A percentile compares a stretch with the other conserved stretches of the same genome.
Evolutionary conservation across 2,797 vertebrate genomes (phyloP).

Genomic region (Octomys mimax): DNA sequence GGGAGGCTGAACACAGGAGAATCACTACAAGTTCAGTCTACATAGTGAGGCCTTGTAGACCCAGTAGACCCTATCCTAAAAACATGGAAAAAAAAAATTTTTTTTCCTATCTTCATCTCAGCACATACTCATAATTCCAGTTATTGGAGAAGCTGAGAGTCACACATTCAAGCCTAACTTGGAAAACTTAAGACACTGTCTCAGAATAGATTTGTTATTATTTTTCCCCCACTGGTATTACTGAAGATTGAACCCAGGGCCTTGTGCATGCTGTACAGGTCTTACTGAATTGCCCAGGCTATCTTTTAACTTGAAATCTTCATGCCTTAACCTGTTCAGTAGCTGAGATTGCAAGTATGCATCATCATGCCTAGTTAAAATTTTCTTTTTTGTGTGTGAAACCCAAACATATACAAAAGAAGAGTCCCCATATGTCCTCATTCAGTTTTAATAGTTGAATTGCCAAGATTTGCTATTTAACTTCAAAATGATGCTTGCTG

Average conservation of each 20-base stretch:
- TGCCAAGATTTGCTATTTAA: constrained; percentile 33
- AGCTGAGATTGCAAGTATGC: neutral
- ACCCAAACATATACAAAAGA: constrained; percentile 30
- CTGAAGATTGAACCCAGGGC: neutral
- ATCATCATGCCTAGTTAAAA: neutral
- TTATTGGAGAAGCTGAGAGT: neutral
- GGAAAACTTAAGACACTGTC: neutral
- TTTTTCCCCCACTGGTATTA: neutral
- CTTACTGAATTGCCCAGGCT: neutral
- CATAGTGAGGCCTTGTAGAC: too few relatives aligned
- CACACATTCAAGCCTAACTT: neutral
- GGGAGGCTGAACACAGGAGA: too few relatives aligned
- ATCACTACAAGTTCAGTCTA: too few relatives aligned
- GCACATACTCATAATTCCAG: neutral
- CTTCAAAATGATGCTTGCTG: constrained; percentile 31
- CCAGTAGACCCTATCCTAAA: too few relatives aligned
- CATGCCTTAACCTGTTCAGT: neutral
- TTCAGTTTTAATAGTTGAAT: constrained; percentile 12
- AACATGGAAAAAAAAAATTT: too few relatives aligned
- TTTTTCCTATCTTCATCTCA: neutral
- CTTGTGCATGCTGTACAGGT: neutral
- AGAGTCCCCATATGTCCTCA: neutral
- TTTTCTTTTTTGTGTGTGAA: constrained; percentile 23
- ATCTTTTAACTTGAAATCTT: neutral
- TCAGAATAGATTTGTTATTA: neutral